Percentiles rank a stretch among this genome's conserved stretches.
These are phyloP conservation scores for Geotrupes spiniger DNA, from an alignment of 2,888 invertebrate genomes.

Conservation along the genomic window DNA sequence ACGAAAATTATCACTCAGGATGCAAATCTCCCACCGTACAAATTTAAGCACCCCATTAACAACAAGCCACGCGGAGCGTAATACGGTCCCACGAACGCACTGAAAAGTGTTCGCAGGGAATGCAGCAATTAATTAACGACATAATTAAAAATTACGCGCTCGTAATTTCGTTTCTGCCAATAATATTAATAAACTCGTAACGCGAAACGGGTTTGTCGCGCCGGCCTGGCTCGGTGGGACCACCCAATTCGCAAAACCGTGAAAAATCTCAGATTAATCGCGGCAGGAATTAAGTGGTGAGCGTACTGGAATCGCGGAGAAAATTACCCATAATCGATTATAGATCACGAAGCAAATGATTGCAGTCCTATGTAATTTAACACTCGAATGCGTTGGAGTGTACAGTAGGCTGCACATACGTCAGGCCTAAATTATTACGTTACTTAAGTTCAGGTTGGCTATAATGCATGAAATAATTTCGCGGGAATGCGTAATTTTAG, in stretches of 20 bases:
- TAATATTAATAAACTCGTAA: no score
- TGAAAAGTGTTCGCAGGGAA: neutral
- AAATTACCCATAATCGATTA: conserved; percentile 4
- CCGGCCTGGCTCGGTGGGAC: neutral
- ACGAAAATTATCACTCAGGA: conserved; percentile 13
- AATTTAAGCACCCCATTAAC: no score
- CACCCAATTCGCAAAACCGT: neutral
- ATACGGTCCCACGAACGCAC: neutral
- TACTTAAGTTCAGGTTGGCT: no score
- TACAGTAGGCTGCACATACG: no score
- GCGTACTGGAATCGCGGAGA: neutral
- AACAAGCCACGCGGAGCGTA: no score
- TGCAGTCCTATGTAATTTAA: neutral
- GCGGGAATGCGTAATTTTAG: no score
- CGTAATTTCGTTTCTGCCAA: neutral
- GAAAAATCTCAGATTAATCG: neutral
- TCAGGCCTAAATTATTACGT: no score
- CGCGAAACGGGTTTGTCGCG: no score
- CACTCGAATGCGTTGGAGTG: conserved; percentile 1
- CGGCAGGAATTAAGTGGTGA: neutral
- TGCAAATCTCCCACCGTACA: no score
- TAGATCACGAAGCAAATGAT: conserved; percentile 2
- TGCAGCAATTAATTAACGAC: neutral
- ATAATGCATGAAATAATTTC: no score
- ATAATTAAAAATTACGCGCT: conserved; percentile 1